A percentile compares a stretch with the other conserved stretches of the same genome.
These are phyloP conservation scores for Hypotaenidia philippensis DNA, from an alignment of 2,797 vertebrate genomes.

Conservation along the genomic window DNA sequence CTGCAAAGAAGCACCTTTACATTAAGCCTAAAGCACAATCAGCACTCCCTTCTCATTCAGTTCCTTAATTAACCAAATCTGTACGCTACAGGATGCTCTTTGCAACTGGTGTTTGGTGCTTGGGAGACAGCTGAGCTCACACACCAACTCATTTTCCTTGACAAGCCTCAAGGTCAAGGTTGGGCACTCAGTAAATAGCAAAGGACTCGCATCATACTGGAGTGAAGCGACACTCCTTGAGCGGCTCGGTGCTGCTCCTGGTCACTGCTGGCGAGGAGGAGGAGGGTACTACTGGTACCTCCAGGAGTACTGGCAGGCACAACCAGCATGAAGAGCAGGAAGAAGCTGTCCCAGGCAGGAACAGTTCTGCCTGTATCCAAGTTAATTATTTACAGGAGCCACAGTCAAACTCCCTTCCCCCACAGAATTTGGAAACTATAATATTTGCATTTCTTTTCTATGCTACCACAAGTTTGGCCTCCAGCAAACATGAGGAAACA, in stretches of 20 bases:
- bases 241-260: not conserved
- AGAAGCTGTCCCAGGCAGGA: not conserved
- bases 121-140: not conserved
- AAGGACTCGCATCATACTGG: not conserved
- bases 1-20: not conserved
- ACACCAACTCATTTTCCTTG: not conserved
- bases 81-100: not conserved
- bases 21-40: not conserved
- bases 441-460: not conserved
- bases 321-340: not conserved
- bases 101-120: not conserved
- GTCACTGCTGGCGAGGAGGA: not conserved
- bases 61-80: not conserved
- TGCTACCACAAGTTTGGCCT: not conserved
- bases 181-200: not conserved
- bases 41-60: not conserved
- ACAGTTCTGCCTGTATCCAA: not conserved
- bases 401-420: not conserved
- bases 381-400: conserved; percentile 13
- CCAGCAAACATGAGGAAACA: not conserved
- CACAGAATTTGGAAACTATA: not conserved
- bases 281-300: not conserved
- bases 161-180: conserved; percentile 26
- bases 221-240: not conserved
- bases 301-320: not conserved